Evolutionary conservation across 2,113 vertebrate genomes (phyloP).

Genomic region (Protomyctophum bolini): DNA sequence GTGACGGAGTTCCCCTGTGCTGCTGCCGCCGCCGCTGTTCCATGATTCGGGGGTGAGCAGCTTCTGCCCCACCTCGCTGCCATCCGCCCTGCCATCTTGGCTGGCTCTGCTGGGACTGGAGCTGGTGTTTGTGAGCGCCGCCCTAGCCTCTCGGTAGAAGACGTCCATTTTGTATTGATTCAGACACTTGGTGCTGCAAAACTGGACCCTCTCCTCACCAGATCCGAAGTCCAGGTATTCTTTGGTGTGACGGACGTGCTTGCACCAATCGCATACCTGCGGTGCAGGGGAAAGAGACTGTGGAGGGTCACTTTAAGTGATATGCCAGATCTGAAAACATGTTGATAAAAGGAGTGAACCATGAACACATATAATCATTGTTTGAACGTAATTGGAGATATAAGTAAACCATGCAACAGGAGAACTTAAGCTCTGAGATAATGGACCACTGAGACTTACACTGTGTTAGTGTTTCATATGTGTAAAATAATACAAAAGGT

Average conservation of each 20-base stretch:
- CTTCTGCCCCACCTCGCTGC: constrained; percentile 80
- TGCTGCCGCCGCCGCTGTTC: constrained; percentile 81
- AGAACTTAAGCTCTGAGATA: not conserved
- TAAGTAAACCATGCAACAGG: not conserved
- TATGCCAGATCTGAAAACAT: not conserved
- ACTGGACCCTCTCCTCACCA: constrained; percentile 95
- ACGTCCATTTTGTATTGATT: constrained; percentile 99
- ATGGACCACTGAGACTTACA: not conserved
- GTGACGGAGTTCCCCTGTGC: constrained; percentile 84
- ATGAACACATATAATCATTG: not conserved
- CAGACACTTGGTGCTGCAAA: constrained; percentile 98
- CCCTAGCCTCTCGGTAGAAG: constrained; percentile 97
- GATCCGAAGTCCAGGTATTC: constrained; percentile 98
- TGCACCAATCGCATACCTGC: constrained; percentile 99
- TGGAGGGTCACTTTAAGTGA: constrained; percentile 55
- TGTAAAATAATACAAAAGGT: constrained; percentile 40
- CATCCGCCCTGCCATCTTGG: constrained; percentile 87
- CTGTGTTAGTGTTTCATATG: constrained; percentile 19
- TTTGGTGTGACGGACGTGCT: constrained; percentile 97
- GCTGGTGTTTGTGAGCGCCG: constrained; percentile 91
- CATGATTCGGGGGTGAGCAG: constrained; percentile 98
- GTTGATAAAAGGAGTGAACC: not conserved
- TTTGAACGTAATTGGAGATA: not conserved
- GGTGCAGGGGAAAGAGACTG: constrained; percentile 79
- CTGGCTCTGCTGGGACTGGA: constrained; percentile 88